Conservation (phyloP, 92 coral and sea anemone genomes). For the Umimayanthus kanabou region DNA sequence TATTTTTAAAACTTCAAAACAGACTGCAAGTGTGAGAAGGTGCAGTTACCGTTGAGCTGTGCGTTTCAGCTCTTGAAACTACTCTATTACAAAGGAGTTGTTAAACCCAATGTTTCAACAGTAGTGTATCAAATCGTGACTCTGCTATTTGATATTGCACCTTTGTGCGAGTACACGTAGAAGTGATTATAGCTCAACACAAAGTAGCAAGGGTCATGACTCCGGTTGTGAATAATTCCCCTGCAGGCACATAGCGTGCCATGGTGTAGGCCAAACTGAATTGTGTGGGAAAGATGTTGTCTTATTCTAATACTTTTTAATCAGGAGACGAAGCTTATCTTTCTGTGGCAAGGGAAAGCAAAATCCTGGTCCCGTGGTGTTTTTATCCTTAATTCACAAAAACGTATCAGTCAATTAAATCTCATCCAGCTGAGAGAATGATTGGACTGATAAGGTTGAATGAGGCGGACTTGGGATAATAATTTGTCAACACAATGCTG, state of each 20-base stretch:
- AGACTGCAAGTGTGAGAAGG: not conserved
- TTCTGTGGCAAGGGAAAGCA: not conserved
- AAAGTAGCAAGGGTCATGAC: slow-evolving; percentile 26
- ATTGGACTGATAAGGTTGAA: not conserved
- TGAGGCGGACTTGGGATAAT: not conserved
- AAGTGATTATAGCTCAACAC: slow-evolving; percentile 8
- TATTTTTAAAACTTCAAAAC: not conserved
- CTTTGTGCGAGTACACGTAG: slow-evolving; percentile 14
- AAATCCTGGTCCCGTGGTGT: not conserved
- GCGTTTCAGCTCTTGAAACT: slow-evolving; percentile 33
- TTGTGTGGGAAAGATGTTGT: not conserved
- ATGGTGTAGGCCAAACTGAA: not conserved
- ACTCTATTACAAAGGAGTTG: not conserved
- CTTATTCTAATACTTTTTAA: not conserved
- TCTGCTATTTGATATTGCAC: slow-evolving; percentile 32
- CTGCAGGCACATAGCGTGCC: not conserved
- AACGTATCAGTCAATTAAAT: slow-evolving; percentile 4
- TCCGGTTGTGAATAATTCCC: not conserved
- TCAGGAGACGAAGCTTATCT: not conserved
- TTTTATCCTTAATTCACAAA: not conserved
- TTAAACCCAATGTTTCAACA: not conserved
- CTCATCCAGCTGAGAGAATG: not conserved
- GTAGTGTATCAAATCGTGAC: slow-evolving; percentile 26
- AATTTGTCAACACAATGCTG: slow-evolving; percentile 8
- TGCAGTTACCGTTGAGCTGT: not conserved